Percentiles rank a stretch among this genome's conserved stretches.
Evolutionary conservation across 2,888 invertebrate species (phyloP).

Genomic region (Drosophila ochracea): DNA sequence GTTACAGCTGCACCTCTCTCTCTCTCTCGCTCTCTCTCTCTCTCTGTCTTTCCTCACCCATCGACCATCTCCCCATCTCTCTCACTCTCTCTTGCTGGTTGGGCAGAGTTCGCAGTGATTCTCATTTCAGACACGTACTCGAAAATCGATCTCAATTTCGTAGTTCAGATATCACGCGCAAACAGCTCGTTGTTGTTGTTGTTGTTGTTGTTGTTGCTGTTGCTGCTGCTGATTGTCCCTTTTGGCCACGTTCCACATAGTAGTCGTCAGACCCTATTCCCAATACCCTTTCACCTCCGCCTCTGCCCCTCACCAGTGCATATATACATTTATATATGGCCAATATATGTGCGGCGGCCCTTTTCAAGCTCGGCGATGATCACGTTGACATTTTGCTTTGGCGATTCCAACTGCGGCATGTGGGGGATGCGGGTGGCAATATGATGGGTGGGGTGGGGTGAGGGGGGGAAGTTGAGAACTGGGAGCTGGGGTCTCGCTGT

Average conservation of each 20-base stretch:
- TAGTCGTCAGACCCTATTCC: constrained; percentile 23
- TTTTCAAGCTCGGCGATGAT: constrained; percentile 72
- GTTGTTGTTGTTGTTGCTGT: constrained; percentile 6
- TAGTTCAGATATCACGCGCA: constrained; percentile 78
- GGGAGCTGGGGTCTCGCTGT: constrained; percentile 39
- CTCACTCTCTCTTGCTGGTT: background rate
- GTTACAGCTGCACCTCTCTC: constrained; percentile 46
- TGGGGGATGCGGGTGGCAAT: background rate
- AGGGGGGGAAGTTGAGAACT: background rate
- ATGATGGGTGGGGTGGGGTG: background rate
- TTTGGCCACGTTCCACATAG: constrained; percentile 52
- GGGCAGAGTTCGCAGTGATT: constrained; percentile 21
- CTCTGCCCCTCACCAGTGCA: background rate
- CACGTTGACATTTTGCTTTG: constrained; percentile 75
- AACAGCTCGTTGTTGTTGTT: constrained; percentile 18
- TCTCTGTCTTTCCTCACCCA: background rate
- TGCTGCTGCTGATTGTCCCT: constrained; percentile 14
- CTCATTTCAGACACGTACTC: constrained; percentile 67
- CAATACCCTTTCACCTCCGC: constrained; percentile 9
- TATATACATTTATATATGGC: constrained; percentile 47
- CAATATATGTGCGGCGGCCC: constrained; percentile 76
- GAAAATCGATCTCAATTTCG: constrained; percentile 80
- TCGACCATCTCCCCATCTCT: background rate
- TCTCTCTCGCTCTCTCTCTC: background rate
- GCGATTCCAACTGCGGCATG: constrained; percentile 20